Evolutionary conservation across 2,113 vertebrate species (phyloP), one percentile per base, ranked within the genome.

Genomic region (Oncorhynchus nerka): DNA sequence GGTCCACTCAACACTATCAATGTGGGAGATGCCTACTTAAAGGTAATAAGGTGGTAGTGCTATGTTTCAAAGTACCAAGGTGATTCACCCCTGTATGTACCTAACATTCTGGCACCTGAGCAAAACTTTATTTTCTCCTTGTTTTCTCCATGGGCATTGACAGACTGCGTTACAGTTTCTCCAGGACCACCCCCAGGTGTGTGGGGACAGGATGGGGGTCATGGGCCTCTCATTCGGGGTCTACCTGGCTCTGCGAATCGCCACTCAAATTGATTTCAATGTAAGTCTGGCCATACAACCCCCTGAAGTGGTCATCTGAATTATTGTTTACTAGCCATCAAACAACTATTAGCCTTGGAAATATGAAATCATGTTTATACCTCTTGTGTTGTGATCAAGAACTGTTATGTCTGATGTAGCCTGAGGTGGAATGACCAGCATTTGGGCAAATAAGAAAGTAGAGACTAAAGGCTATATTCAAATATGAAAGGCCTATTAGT

Each of bases 81-180:
- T 19, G 2, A 16, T 67, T 4, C 9, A 67, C 16, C 28, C 15
- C 28, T 30, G 16, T 49, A 9, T 67, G 16, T 92, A 8, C 39
- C 4, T 49, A 28, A 16, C 64, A 11, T 19, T 49, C 9, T 30
- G n/a, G 15, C 20, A 28, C 55, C 55, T 68, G 9, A 32, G 19
- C 4, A 16, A 55, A 32, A 70, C 6, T 59, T 16, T 49, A 3
- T 72, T 57, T 26, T 13, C 30, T 13, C 4, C 9, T 72, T 8
- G 16, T 30, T 72, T 72, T 19, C 15, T 59, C 16, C 8, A 20
- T 51, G 49, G 13, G 30, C 82, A 39, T 85, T 34, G 16, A 67
- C 79, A 93, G 92, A 71, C 83, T 24, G 90, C 91, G 0, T 92
- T 86, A 71, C 49, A 83, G 4, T 66, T 92, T 1, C 89, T 92